phyloP scores from a whole-genome alignment of 2,888 invertebrate genomes.

The Laspeyria flexula region DNA sequence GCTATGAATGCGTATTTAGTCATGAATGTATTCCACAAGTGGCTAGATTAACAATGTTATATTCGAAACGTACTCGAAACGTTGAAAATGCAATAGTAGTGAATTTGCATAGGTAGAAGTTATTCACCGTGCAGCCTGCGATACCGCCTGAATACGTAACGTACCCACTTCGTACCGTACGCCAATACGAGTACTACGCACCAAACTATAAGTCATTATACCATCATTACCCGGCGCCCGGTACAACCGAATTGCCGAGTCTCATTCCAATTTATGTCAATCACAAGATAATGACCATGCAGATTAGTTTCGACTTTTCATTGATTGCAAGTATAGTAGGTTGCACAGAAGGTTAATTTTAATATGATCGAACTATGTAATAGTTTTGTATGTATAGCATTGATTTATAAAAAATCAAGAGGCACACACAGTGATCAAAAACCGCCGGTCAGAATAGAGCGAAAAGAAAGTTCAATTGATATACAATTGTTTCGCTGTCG shows the following conservation, averaged over 20 bases:
- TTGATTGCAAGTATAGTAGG: not conserved
- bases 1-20: not conserved
- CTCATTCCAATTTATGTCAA: conserved; percentile 22
- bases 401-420: too few species aligned
- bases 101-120: conserved; percentile 72
- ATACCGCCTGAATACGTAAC: conserved; percentile 73
- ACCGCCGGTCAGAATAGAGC: too few species aligned
- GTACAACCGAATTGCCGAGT: conserved; percentile 1
- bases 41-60: conserved; percentile 1
- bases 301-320: conserved; percentile 8
- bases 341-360: not conserved
- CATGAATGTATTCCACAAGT: not conserved
- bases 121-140: conserved; percentile 51
- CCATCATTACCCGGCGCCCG: not conserved
- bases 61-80: conserved; percentile 56
- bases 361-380: too few species aligned
- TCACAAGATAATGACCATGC: conserved; percentile 7
- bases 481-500: too few species aligned
- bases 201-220: conserved; percentile 14
- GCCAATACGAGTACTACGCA: conserved; percentile 12
- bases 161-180: conserved; percentile 44
- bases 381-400: too few species aligned
- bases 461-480: too few species aligned
- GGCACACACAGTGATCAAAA: too few species aligned
- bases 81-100: conserved; percentile 66